Evolutionary conservation across 2,113 vertebrate genomes (phyloP).

Genomic region (Telmatochromis brichardi): DNA sequence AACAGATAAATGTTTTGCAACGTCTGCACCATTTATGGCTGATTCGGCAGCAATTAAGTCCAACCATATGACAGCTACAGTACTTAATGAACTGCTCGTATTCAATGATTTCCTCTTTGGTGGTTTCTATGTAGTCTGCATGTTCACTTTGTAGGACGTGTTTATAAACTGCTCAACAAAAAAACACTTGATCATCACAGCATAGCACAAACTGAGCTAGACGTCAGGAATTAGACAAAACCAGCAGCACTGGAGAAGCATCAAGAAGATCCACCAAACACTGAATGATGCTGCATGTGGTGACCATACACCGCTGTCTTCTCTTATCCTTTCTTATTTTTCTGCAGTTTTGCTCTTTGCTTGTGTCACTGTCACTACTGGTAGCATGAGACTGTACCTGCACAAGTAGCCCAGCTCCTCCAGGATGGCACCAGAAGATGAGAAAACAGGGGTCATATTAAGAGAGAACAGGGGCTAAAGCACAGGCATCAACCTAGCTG

Average conservation of each 20-base stretch:
- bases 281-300: not conserved
- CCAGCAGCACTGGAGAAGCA: not conserved
- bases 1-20: not conserved
- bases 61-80: not conserved
- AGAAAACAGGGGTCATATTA: not conserved
- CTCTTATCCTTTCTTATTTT: not conserved
- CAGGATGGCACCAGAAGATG: not conserved
- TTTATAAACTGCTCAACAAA: not conserved
- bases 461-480: not conserved
- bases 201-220: not conserved
- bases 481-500: not conserved
- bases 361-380: not conserved
- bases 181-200: not conserved
- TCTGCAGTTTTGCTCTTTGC: not conserved
- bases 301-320: not conserved
- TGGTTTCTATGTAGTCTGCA: not conserved
- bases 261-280: not conserved
- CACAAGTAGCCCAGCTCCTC: not conserved
- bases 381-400: not conserved
- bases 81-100: not conserved
- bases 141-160: not conserved
- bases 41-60: not conserved
- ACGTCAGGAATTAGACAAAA: not conserved
- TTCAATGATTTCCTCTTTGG: conserved; percentile 7
- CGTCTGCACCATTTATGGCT: not conserved